These are phyloP conservation scores for Papilio protenor DNA, from an alignment of 2,888 invertebrate genomes.

Conservation along the genomic window DNA sequence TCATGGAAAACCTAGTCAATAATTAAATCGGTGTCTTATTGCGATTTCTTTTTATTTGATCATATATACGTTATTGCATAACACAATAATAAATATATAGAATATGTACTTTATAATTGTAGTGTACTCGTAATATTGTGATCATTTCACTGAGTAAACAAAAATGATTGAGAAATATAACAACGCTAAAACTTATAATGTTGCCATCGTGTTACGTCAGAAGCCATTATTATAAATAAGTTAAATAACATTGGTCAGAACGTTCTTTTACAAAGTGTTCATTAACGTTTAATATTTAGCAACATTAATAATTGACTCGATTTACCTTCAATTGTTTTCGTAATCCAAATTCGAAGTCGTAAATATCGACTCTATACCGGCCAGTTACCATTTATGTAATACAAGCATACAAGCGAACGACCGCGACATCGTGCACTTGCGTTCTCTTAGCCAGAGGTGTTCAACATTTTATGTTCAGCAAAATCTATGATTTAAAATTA, in stretches of 20 bases:
- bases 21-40: background rate
- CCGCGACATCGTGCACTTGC: background rate
- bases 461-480: background rate
- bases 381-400: conserved; percentile 32
- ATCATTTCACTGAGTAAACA: background rate
- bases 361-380: conserved; percentile 23
- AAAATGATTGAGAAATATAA: conserved; percentile 25
- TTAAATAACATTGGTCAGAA: conserved; percentile 28
- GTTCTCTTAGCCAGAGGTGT: background rate
- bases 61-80: background rate
- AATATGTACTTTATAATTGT: background rate
- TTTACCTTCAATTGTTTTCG: conserved; percentile 35
- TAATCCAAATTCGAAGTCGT: conserved; percentile 27
- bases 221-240: conserved; percentile 13
- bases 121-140: background rate
- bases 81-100: background rate
- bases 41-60: background rate
- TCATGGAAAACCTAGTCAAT: background rate
- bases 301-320: conserved; percentile 26
- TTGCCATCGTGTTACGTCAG: conserved; percentile 16
- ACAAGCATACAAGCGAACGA: conserved; percentile 16
- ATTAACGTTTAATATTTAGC: conserved; percentile 28
- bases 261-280: conserved; percentile 24
- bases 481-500: background rate
- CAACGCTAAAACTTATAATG: background rate